phyloP scores from a whole-genome alignment of 2,797 vertebrate genomes.

The Phrynocephalus forsythii region DNA sequence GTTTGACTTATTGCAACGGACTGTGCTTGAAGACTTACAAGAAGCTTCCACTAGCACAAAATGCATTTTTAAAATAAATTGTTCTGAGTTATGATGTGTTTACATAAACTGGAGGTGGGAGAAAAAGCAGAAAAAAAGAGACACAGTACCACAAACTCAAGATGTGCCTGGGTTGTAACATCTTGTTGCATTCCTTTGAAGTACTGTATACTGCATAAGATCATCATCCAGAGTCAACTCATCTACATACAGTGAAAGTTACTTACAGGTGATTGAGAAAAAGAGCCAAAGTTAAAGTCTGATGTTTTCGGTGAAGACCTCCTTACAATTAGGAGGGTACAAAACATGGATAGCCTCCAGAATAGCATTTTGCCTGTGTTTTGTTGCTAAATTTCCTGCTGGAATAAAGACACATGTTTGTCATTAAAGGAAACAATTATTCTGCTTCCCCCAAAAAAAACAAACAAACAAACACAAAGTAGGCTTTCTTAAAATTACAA shows the following conservation, averaged over 20 bases:
- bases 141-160: background rate
- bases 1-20: no score
- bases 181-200: background rate
- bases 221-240: background rate
- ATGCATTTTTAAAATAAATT: background rate
- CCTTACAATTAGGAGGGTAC: slow-evolving; percentile 56
- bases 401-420: slow-evolving; percentile 49
- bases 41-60: background rate
- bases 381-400: slow-evolving; percentile 58
- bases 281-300: slow-evolving; percentile 36
- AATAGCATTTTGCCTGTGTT: slow-evolving; percentile 60
- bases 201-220: background rate
- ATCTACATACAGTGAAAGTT: background rate
- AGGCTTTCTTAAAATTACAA: background rate
- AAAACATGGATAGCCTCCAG: slow-evolving; percentile 36
- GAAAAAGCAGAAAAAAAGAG: no score
- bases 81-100: background rate
- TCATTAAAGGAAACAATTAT: background rate
- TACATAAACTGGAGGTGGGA: background rate
- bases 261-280: slow-evolving; percentile 70
- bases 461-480: no score
- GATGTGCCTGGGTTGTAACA: background rate
- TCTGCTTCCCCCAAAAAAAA: background rate
- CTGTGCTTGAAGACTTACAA: no score
- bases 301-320: slow-evolving; percentile 54